Base-by-base conservation (phyloP, 2,797 vertebrate species). In the Strix occidentalis region DNA sequence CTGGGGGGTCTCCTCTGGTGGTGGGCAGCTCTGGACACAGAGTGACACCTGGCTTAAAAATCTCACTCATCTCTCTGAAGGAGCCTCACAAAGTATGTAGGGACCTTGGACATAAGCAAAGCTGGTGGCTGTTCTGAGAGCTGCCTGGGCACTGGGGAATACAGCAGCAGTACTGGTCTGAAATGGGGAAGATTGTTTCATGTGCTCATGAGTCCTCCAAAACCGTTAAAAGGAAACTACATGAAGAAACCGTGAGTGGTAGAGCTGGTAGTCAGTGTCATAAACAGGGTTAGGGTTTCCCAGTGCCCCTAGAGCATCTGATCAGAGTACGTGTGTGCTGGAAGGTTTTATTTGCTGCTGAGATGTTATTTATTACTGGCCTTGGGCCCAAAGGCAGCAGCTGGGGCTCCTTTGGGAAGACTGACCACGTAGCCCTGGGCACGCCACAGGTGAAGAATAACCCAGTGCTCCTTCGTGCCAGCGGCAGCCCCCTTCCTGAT, bases 321-420 rank as follows among this genome's bases (percentile, higher is more conserved):
- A 35, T 25, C n/a, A 28, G 69, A 23, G 31, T 10, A 3, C 7
- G 24, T 51, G n/a, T 64, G 21, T 2, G 51, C 39, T 13, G 39
- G 60, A 46, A 56, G 1, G 4, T 54, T 63, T 57, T 43, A 11
- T 70, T 65, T 57, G 6, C 66, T 37, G 6, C 46, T 16, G 19
- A 53, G 63, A 13, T 31, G 46, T 64, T 43, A 8, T 17, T 86
- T 76, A 5, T 54, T 13, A 6, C 41, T 51, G 60, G 13, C 46
- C 24, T 31, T 17, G 64, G 26, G 69, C 37, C 58, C 68, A 21
- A 41, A 57, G 65, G 9, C 69, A 60, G 41, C 54, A 23, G 48
- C 84, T 51, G 78, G 51, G 84, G 65, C 85, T 33, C 39, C 19
- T 0, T 1, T 41, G 72, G 0, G 0, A 11, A 20, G n/a, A 7